A percentile compares a stretch with the other conserved stretches of the same genome.
Evolutionary conservation across 2,113 vertebrate species (phyloP).

Genomic region (Python bivittatus): DNA sequence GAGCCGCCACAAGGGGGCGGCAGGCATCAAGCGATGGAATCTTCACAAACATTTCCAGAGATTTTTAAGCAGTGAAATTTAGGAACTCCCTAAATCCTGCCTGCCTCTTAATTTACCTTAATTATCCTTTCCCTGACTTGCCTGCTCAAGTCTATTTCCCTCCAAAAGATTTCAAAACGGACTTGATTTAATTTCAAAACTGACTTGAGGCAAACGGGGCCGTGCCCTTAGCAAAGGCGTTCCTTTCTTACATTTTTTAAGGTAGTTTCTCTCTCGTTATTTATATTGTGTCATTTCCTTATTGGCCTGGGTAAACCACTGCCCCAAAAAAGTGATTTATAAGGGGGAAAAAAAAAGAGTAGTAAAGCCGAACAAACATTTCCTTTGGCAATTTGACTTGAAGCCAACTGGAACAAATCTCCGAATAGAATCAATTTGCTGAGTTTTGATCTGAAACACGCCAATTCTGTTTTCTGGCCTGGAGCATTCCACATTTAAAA

Average conservation of each 20-base stretch:
- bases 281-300: background rate
- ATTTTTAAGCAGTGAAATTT: background rate
- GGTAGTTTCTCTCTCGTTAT: background rate
- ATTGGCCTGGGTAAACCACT: background rate
- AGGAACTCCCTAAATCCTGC: background rate
- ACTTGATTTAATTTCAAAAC: no score
- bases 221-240: rapidly evolving
- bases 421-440: no score
- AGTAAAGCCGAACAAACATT: background rate
- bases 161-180: background rate
- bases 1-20: background rate
- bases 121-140: background rate
- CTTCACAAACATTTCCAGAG: background rate
- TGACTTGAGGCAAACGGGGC: background rate
- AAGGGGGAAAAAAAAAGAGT: background rate
- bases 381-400: no score
- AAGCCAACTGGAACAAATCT: no score
- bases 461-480: no score
- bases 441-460: no score
- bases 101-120: background rate
- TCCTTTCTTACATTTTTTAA: background rate
- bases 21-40: background rate
- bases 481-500: no score
- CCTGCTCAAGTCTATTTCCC: background rate
- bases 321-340: background rate